Base-by-base conservation (phyloP, 2,113 vertebrate genomes). In the Laticauda colubrina region DNA sequence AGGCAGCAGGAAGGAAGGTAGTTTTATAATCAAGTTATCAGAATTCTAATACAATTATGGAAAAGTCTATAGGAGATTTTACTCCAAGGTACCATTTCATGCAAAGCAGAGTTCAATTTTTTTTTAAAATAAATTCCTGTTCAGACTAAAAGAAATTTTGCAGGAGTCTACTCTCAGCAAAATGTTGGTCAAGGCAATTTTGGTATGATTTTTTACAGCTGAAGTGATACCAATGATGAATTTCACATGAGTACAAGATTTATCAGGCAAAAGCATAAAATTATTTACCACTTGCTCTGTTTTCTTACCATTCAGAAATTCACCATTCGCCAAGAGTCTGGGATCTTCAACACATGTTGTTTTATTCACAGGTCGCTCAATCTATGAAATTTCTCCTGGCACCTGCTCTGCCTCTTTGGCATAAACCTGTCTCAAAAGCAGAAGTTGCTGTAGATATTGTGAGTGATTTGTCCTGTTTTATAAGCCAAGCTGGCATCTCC, bases 361-460 rank as follows among this genome's bases (percentile, higher is more conserved):
- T 89, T 95, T 92, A 95, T 92, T 95, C 81, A 95, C 54, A 91
- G 59, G 59, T 92, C 92, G 57, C 69, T 93, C 87, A 93, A 95
- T 86, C 43, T 86, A 85, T 93, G 89, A 0, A 0, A 92, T 94
- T 94, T 92, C 86, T 56, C 91, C 29, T 94, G 88, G 34, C 20
- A 93, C 10, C 39, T 93, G 81, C 93, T 94, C 87, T 94, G 34
- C 94, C 55, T 94, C 81, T 43, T n/a, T 91, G 23, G 54, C 89
- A 34, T 91, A 90, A 96, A 90, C 59, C 89, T 93, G 93, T 93
- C 86, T 75, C 48, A 21, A 18, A 94, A 91, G 94, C 14, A 90
- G 57, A 24, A 95, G 94, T 89, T 90, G 53, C 21, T 39, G 29
- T 91, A 95, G 56, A 87, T 91, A 89, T 59, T 88, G 18, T 55